A percentile compares a stretch with the other conserved stretches of the same genome.
Conservation (phyloP, 2,888 invertebrate genomes). For the Pyralis farinalis region DNA sequence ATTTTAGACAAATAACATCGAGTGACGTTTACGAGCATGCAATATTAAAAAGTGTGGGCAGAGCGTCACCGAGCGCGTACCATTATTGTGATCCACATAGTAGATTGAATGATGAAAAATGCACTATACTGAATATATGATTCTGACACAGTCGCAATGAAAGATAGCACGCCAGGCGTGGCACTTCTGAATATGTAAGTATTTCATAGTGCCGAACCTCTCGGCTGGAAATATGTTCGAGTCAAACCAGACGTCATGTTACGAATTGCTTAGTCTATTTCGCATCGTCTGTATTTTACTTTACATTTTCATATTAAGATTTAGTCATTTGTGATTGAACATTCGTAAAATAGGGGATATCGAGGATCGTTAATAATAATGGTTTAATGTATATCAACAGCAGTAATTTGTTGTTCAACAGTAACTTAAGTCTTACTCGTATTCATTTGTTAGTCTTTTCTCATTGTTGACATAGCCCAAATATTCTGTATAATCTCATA, state of each 20-base stretch:
- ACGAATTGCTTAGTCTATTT: neutral
- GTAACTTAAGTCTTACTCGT: too few relatives aligned
- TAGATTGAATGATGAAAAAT: constrained; percentile 66
- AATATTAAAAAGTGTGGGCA: constrained; percentile 12
- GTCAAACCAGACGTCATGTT: constrained; percentile 6
- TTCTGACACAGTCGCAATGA: constrained; percentile 11
- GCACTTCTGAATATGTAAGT: constrained; percentile 17
- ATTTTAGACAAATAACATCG: too few relatives aligned
- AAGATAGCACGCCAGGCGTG: constrained; percentile 2
- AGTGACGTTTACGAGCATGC: constrained; percentile 8
- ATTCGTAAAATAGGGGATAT: too few relatives aligned
- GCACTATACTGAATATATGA: constrained; percentile 31
- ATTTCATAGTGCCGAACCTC: constrained; percentile 19
- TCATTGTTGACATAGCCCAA: too few relatives aligned
- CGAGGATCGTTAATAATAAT: too few relatives aligned
- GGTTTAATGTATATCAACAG: too few relatives aligned
- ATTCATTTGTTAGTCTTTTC: too few relatives aligned
- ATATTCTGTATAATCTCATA: too few relatives aligned
- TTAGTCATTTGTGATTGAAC: too few relatives aligned
- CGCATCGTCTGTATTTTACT: too few relatives aligned
- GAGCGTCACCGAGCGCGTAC: constrained; percentile 23
- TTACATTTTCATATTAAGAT: too few relatives aligned
- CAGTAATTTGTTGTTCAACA: too few relatives aligned
- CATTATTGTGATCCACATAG: constrained; percentile 35
- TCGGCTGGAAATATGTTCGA: constrained; percentile 11